These are phyloP conservation scores for Pseudopleuronectes americanus DNA, from an alignment of 2,797 vertebrate species.

Conservation along the genomic window DNA sequence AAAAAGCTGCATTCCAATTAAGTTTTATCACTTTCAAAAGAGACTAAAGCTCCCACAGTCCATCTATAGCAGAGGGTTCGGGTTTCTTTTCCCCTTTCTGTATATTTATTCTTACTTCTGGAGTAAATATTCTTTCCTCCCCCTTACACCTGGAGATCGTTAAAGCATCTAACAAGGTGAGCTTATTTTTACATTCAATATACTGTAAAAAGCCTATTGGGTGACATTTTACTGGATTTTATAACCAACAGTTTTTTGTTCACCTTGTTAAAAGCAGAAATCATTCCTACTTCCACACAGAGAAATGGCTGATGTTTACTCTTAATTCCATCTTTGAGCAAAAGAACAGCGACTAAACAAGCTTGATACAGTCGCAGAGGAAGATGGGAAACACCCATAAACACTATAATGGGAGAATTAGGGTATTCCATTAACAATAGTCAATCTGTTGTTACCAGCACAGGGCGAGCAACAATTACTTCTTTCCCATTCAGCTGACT, in stretches of 20 bases:
- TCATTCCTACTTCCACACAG: conserved; percentile 18
- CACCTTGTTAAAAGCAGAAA: conserved; percentile 20
- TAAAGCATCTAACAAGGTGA: neutral
- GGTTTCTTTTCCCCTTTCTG: neutral
- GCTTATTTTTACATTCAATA: conserved; percentile 14
- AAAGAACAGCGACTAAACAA: conserved; percentile 1
- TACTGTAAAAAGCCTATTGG: conserved; percentile 2
- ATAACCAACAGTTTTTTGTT: conserved; percentile 2
- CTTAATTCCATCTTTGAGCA: conserved; percentile 6
- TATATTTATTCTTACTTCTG: neutral
- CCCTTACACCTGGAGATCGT: neutral
- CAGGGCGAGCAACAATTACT: conserved; percentile 4
- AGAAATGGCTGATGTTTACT: conserved; percentile 33
- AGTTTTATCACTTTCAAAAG: conserved; percentile 13
- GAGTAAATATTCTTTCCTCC: neutral
- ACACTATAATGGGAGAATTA: neutral
- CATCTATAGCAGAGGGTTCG: neutral
- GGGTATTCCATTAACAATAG: conserved; percentile 18
- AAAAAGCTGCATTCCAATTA: conserved; percentile 24
- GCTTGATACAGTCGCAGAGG: neutral
- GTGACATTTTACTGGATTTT: conserved; percentile 6
- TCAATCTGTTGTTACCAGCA: conserved; percentile 22
- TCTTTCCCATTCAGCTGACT: conserved; percentile 19
- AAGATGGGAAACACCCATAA: conserved; percentile 1
- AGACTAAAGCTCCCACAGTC: neutral